Evolutionary conservation across 2,113 vertebrate genomes (phyloP).

Genomic region (Prolemur simus): DNA sequence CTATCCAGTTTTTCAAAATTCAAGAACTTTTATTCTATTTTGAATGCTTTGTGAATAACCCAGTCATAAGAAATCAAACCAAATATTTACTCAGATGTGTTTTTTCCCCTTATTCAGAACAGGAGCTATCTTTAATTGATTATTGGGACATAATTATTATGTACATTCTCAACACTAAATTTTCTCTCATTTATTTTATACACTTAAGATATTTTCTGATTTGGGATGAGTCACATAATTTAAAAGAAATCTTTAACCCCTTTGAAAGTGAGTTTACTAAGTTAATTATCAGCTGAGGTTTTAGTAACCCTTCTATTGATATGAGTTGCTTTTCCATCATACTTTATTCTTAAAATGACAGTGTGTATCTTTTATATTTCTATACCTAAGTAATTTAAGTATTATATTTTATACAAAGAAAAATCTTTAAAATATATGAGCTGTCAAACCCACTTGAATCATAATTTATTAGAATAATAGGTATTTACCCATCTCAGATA

Average conservation of each 20-base stretch:
- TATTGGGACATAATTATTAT: background rate
- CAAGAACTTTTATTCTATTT: background rate
- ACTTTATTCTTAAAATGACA: slow-evolving; percentile 11
- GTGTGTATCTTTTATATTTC: background rate
- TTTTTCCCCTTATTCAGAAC: background rate
- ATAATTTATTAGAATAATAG: background rate
- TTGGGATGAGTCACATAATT: background rate
- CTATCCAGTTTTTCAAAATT: background rate
- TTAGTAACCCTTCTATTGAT: background rate
- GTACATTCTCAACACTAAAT: background rate
- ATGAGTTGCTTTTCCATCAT: background rate
- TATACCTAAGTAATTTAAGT: slow-evolving; percentile 7
- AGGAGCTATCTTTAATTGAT: background rate
- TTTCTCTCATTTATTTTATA: slow-evolving; percentile 45
- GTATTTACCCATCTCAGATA: background rate
- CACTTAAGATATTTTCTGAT: background rate
- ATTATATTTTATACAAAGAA: background rate
- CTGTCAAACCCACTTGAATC: background rate
- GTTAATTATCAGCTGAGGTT: background rate
- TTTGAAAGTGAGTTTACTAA: slow-evolving; percentile 30
- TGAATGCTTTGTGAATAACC: background rate
- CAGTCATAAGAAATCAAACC: background rate
- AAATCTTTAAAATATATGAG: background rate
- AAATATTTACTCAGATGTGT: background rate
- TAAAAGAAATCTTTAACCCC: background rate